Conservation (phyloP, 2,113 vertebrate species). For the Lampris incognitus region DNA sequence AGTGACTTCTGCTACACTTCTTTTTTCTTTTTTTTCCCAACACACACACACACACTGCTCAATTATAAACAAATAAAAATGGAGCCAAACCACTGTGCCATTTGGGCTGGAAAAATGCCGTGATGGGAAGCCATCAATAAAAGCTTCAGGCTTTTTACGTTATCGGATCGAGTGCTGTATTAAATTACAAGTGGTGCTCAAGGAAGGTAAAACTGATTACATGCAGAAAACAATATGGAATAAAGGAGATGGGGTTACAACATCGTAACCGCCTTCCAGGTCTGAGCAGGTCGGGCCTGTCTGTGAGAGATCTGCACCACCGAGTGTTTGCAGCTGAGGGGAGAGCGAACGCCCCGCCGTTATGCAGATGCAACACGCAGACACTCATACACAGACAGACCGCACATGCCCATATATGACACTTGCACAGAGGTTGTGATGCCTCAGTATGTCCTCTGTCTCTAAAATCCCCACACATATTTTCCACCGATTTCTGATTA, state of each 20-base stretch:
- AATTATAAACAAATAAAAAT: constrained; percentile 59
- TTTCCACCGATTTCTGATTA: constrained; percentile 75
- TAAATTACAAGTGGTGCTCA: constrained; percentile 37
- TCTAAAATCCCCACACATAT: constrained; percentile 56
- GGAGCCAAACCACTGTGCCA: constrained; percentile 12
- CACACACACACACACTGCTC: constrained; percentile 18
- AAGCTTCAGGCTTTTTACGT: constrained; percentile 1
- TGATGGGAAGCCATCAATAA: background rate
- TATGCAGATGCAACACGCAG: constrained; percentile 23
- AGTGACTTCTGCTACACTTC: constrained; percentile 47
- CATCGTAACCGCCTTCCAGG: constrained; percentile 21
- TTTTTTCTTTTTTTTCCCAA: constrained; percentile 10
- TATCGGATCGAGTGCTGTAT: constrained; percentile 38
- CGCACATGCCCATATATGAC: constrained; percentile 45
- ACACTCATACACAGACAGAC: constrained; percentile 22
- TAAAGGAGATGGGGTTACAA: constrained; percentile 35
- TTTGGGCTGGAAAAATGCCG: constrained; percentile 35
- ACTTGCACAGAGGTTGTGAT: constrained; percentile 62
- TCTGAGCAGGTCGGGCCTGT: constrained; percentile 43
- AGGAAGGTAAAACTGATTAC: constrained; percentile 41
- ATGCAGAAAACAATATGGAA: constrained; percentile 25
- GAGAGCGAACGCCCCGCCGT: constrained; percentile 37
- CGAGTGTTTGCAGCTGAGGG: constrained; percentile 47
- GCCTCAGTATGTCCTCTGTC: constrained; percentile 50
- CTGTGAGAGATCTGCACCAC: constrained; percentile 63